phyloP scores from a whole-genome alignment of 2,888 invertebrate species.

The Parapristionchus giblindavisi region DNA sequence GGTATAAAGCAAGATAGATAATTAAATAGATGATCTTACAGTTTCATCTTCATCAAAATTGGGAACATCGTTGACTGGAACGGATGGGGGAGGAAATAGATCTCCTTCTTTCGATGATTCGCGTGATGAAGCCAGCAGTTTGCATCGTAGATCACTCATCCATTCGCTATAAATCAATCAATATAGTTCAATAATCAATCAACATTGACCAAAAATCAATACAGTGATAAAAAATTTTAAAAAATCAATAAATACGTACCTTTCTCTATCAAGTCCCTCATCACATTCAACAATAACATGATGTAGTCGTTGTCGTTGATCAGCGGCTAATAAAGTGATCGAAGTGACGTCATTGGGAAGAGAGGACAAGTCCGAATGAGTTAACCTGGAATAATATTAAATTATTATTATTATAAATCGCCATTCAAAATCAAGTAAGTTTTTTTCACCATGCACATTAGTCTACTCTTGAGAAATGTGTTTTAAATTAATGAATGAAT shows the following conservation, averaged over 20 bases:
- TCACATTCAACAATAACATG: conserved; percentile 55
- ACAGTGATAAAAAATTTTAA: too few relatives aligned
- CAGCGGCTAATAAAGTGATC: conserved; percentile 58
- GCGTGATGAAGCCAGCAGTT: conserved; percentile 18
- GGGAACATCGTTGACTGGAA: conserved; percentile 49
- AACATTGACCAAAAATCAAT: background rate
- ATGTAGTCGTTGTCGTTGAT: conserved; percentile 63
- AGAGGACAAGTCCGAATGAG: conserved; percentile 48
- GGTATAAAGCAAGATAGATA: too few relatives aligned
- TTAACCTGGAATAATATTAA: conserved; percentile 51
- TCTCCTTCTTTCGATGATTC: conserved; percentile 8
- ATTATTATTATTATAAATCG: background rate
- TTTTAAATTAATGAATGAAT: background rate
- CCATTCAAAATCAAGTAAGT: background rate
- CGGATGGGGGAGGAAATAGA: background rate
- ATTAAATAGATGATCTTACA: background rate
- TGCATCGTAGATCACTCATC: conserved; percentile 16
- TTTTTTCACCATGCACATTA: background rate
- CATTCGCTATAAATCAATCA: background rate
- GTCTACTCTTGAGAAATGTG: background rate
- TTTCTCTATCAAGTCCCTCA: too few relatives aligned
- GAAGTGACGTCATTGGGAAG: conserved; percentile 58
- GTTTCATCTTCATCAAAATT: conserved; percentile 52
- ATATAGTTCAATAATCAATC: background rate
- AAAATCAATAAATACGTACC: too few relatives aligned